Evolutionary conservation across 2,113 vertebrate species (phyloP).

Genomic region (Forbesichthys agassizii): DNA sequence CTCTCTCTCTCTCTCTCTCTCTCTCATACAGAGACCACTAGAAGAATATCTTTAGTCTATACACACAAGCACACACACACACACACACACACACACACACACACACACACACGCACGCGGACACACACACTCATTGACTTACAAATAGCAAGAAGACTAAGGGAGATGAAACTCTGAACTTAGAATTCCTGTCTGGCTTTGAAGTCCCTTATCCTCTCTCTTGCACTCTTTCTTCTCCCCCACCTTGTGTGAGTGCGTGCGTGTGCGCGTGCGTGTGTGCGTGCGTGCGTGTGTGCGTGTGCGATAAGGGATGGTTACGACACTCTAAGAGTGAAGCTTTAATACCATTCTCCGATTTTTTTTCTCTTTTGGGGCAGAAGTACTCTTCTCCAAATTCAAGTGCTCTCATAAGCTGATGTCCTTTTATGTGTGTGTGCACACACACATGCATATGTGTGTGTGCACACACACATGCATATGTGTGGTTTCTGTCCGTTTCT

Average conservation of each 20-base stretch:
- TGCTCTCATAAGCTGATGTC: not conserved
- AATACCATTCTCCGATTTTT: too few relatives aligned
- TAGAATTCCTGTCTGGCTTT: conserved; percentile 56
- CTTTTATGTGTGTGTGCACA: not conserved
- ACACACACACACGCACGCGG: conserved; percentile 11
- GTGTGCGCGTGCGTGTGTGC: not conserved
- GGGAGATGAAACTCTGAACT: conserved; percentile 59
- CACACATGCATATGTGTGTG: not conserved
- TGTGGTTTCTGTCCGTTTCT: not conserved
- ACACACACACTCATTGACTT: conserved; percentile 40
- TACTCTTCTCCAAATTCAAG: not conserved
- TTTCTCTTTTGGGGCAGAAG: not conserved
- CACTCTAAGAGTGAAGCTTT: too few relatives aligned
- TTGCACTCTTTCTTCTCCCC: conserved; percentile 31
- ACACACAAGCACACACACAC: not conserved
- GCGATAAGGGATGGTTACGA: not conserved
- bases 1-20: not conserved
- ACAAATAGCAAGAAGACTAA: conserved; percentile 50
- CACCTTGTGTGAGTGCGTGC: not conserved
- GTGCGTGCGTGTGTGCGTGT: not conserved
- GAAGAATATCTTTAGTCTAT: not conserved
- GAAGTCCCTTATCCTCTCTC: conserved; percentile 55
- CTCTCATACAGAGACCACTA: not conserved
- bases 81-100: conserved; percentile 4
- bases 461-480: not conserved